Base-by-base conservation (phyloP, 2,888 invertebrate species). In the Deilephila porcellus region DNA sequence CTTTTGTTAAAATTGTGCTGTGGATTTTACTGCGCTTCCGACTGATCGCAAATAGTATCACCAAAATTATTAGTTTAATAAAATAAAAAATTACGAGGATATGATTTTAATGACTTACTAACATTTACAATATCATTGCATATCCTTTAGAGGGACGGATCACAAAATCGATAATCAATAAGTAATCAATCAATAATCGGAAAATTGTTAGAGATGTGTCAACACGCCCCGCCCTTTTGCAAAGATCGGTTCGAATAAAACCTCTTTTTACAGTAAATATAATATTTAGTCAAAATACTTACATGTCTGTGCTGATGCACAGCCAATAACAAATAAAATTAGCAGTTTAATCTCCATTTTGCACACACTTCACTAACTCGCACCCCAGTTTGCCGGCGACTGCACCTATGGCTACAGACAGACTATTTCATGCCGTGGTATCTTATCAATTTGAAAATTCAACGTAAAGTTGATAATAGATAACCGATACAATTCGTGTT, bases 391-490 rank as follows among this genome's bases (percentile, higher is more conserved):
- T 53, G 20, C 52, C 52, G 62, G 59, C 64, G 64, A 25, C 62
- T 64, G 74, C 71, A 72, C 81, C 80, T 74, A 60, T 71, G 77
- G 81, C 85, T 76, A 74, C 78, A 76, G 86, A 88, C 80, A 77
- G 83, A 80, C 79, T 81, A 79, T 83, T 84, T 81, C 79, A 52
- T 25, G 67, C 73, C 75, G 79, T 74, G 75, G 63, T 89, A 89
- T 90, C 89, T 93, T 92, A 93, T 93, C 93, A 79, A 81, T 92
- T 92, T 91, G 88, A 88, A 93, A 92, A 92, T 93, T 91, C 92
- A 88, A 79, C 81, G 90, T 91, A 92, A 89, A 91, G 87, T 67
- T 67, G 67, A 67, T 67, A 67, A 67, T 67, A 67, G 67, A 67
- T 67, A 52, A 67, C 45, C 45, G 52, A 67, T 20, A 45, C 45